Evolutionary conservation across 2,888 invertebrate species (phyloP).

Genomic region (Eupithecia subumbrata): DNA sequence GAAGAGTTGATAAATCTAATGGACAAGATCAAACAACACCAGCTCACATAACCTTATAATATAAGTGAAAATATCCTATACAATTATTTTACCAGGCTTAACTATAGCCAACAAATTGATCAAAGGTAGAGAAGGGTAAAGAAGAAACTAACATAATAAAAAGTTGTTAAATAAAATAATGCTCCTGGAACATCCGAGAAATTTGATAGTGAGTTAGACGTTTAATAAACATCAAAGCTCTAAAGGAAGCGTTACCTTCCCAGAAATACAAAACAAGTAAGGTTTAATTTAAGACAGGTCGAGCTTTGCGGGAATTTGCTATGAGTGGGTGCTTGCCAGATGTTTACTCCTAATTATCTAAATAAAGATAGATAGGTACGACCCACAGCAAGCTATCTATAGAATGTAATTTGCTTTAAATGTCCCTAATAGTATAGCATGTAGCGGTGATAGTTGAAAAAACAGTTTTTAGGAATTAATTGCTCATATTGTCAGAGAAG

Average conservation of each 20-base stretch:
- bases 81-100: neutral
- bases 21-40: neutral
- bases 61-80: neutral
- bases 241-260: conserved; percentile 39
- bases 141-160: neutral
- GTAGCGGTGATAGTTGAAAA: neutral
- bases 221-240: conserved; percentile 38
- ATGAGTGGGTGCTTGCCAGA: conserved; percentile 40
- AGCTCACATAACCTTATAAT: neutral
- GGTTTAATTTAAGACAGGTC: conserved; percentile 36
- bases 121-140: neutral
- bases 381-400: conserved; percentile 28
- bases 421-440: neutral
- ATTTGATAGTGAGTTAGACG: conserved; percentile 17
- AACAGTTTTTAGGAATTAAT: neutral
- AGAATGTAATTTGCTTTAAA: conserved; percentile 29
- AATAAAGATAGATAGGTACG: conserved; percentile 28
- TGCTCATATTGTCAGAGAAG: neutral
- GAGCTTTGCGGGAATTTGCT: conserved; percentile 37
- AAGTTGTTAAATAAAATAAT: neutral
- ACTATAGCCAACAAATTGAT: neutral
- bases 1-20: neutral
- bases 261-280: conserved; percentile 39
- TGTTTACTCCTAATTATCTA: conserved; percentile 41
- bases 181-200: neutral